Evolutionary conservation across 2,888 invertebrate species (phyloP), one percentile per base, ranked within the genome.

Genomic region (Mythimna pallens): DNA sequence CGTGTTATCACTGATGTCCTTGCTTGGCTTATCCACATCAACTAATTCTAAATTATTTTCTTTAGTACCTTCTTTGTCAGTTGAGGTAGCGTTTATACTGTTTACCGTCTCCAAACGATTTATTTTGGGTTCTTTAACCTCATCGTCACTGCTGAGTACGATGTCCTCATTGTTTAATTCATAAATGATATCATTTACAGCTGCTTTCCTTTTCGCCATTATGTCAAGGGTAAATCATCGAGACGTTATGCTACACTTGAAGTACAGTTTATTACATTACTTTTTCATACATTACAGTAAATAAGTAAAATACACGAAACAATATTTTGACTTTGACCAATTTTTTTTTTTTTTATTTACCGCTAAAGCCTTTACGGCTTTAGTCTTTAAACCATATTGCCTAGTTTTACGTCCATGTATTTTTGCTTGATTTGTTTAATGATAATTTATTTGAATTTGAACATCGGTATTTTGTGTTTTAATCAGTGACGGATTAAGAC

Each of bases 151-250:
- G 70, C 96, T 96, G 59, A 93, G 84, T 87, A 92, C 94, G 78
- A 95, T 89, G 87, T 96, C 96, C 78, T 96, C 96, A 85, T 95
- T 95, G 82, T 96, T 95, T 83, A 96, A 92, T 92, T 96, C 96
- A 89, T 94, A 96, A 89, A 96, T 96, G 14, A 96, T 96, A 91
- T 96, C 93, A 76, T 94, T 94, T 43, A 96, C 93, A 59, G 88
- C 93, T 50, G 92, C 89, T 89, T 94, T 96, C 82, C 96, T 92
- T 91, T 95, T 96, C 25, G 96, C 91, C 96, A 96, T 96, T 79
- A 70, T 87, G 47, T 17, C 63, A 69, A 66, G 9, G 64, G 64
- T 67, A 61, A 68, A 55, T 75, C 83, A 84, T 86, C 14, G 68
- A 79, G 62, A 69, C 25, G 58, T 73, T 25, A 5, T 62, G 25